Evolutionary conservation across 2,888 invertebrate genomes (phyloP), one percentile per base, ranked within the genome.

Genomic region (Eumacrocentrus americanus): DNA sequence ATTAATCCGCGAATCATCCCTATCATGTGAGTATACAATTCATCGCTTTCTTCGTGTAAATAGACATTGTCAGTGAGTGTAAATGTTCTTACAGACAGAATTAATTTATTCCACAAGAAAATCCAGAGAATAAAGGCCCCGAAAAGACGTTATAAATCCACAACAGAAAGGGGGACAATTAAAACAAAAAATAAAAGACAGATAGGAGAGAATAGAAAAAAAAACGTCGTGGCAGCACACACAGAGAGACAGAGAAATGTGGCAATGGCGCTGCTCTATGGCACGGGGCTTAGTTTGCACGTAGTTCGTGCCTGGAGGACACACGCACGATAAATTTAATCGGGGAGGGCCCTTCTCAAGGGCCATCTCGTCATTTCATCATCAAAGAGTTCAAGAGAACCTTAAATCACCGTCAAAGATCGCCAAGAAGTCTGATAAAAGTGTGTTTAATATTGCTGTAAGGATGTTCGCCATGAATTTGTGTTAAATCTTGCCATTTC

Each of bases 201-300:
- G 42, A n/a, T n/a, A 46, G 60, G 57, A 57, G 29, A 44, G 52
- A 61, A 44, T 53, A 60, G 56, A 53, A 40, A 58, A 65, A 61
- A 47, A 56, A 47, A 44, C 47, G 48, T 51, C 35, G 51, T 29
- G 51, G 56, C 50, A 53, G 38, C 58, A 63, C 58, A 47, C 42
- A 44, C 38, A 48, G 53, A 55, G 56, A 59, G 58, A 58, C 61
- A 60, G 52, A 59, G 70, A 66, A 70, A 75, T 72, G 72, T 72
- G 75, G 76, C 73, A 75, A 75, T 76, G 73, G 73, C 72, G 78
- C 73, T 66, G 62, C 59, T 52, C 53, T 59, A 53, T 46, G 51
- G 53, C 58, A 59, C 58, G 53, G 51, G 47, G 38, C 47, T 59
- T 59, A 59, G 58, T 69, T 69, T 66, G 60, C 61, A 64, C 64